Base-by-base conservation (phyloP, 1,140 invertebrate species). In the Spodoptera frugiperda region DNA sequence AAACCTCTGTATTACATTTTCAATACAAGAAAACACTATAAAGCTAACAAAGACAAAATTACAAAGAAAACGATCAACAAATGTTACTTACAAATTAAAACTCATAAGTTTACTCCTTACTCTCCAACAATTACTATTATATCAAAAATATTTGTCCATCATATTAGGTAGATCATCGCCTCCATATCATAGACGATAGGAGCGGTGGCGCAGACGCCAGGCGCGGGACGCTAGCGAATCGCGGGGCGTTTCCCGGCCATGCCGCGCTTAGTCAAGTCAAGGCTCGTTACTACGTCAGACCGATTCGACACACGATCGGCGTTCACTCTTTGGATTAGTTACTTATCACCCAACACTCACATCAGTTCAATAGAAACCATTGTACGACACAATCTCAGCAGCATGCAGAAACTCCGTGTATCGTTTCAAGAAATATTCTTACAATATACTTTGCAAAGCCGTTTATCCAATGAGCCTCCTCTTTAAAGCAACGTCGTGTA, bases 21-120 rank as follows among this genome's bases (percentile, higher is more conserved):
- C 86, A 87, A 87, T 89, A 91, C 84, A 88, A 86, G 82, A 87
- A 91, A 91, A 92, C 89, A 87, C 88, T 84, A 91, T 87, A 89
- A 91, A 93, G 89, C 89, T 93, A 92, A 93, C 91, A 91, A 92
- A 91, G 87, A 91, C 87, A 92, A 92, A 90, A 91, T 88, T 90
- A 92, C 88, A 89, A 93, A 91, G 88, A 93, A 92, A 93, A 91
- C 90, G 89, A 92, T 91, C 90, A 92, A 92, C 91, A 92, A 91
- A 91, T 91, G 87, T 86, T 87, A 90, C 90, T 93, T 93, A 93
- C 84, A 90, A 89, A 91, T 91, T 87, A 91, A 91, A 91, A 88
- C 84, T 89, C 87, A 86, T 90, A 87, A 85, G 85, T 86, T 91
- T 85, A 88, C 81, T 86, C 81, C 88, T 89, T 86, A 85, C 83